phyloP scores from a whole-genome alignment of 2,797 vertebrate species.

The Melanotaenia boesemani region DNA sequence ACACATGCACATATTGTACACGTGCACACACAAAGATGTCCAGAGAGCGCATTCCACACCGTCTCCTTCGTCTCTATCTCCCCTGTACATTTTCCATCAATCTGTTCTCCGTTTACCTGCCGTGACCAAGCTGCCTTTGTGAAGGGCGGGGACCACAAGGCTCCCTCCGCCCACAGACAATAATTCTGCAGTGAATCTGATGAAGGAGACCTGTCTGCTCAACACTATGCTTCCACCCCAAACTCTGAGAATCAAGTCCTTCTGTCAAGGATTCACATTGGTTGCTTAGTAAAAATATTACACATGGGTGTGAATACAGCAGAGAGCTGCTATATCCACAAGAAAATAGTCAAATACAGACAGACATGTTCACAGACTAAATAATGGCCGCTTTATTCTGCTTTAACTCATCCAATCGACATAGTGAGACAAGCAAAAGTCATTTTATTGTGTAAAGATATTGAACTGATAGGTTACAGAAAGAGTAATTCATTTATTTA shows the following conservation, averaged over 20 bases:
- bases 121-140: conserved; percentile 48
- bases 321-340: conserved; percentile 64
- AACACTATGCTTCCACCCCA: conserved; percentile 14
- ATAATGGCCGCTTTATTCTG: conserved; percentile 16
- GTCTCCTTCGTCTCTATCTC: conserved; percentile 50
- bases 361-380: conserved; percentile 12
- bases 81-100: conserved; percentile 52
- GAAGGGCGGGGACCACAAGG: conserved; percentile 48
- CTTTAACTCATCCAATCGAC: conserved; percentile 5
- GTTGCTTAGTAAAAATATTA: conserved; percentile 31
- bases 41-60: conserved; percentile 50
- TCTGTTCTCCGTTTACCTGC: conserved; percentile 60
- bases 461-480: background rate
- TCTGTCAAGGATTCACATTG: conserved; percentile 29
- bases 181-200: conserved; percentile 64
- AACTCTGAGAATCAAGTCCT: background rate
- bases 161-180: conserved; percentile 58
- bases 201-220: conserved; percentile 29
- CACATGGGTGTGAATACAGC: conserved; percentile 57
- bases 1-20: conserved; percentile 41
- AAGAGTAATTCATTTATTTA: background rate
- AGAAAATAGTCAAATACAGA: conserved; percentile 44
- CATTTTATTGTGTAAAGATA: background rate
- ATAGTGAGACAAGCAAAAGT: background rate
- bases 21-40: conserved; percentile 11